These are phyloP conservation scores for Yponomeuta evonymella DNA, from an alignment of 2,888 invertebrate genomes.

Conservation along the genomic window DNA sequence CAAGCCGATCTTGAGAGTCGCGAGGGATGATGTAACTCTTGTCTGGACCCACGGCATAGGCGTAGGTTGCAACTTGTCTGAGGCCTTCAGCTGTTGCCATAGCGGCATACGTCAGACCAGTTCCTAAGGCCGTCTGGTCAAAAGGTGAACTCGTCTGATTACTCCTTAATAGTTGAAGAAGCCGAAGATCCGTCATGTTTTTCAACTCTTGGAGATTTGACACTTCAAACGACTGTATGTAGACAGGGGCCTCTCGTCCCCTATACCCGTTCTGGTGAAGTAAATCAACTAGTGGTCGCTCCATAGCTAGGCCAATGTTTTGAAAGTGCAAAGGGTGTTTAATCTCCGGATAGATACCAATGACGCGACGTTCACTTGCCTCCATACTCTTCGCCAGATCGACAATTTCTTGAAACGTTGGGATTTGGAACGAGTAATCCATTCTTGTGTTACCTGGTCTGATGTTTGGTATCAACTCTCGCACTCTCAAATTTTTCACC, in stretches of 20 bases:
- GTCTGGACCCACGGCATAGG: slow-evolving; percentile 60
- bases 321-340: slow-evolving; percentile 61
- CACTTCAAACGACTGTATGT: slow-evolving; percentile 66
- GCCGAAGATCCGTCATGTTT: slow-evolving; percentile 47
- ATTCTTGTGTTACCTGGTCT: slow-evolving; percentile 60
- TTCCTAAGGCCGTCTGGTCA: slow-evolving; percentile 46
- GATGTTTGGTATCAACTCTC: slow-evolving; percentile 54
- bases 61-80: slow-evolving; percentile 54
- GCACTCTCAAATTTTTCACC: slow-evolving; percentile 53
- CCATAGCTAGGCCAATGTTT: slow-evolving; percentile 51
- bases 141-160: slow-evolving; percentile 38
- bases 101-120: slow-evolving; percentile 48
- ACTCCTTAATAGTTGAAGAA: slow-evolving; percentile 50
- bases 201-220: slow-evolving; percentile 56
- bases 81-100: slow-evolving; percentile 62
- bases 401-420: slow-evolving; percentile 64
- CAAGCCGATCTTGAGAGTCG: slow-evolving; percentile 40
- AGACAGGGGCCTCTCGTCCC: slow-evolving; percentile 46
- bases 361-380: slow-evolving; percentile 42
- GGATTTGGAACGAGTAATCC: slow-evolving; percentile 48
- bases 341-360: slow-evolving; percentile 64
- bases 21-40: slow-evolving; percentile 59
- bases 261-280: slow-evolving; percentile 54
- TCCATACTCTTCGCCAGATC: slow-evolving; percentile 57
- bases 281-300: slow-evolving; percentile 47